Evolutionary conservation across 35 echinoderm and acorn worm genomes (phyloP).

Genomic region (Lytechinus pictus): DNA sequence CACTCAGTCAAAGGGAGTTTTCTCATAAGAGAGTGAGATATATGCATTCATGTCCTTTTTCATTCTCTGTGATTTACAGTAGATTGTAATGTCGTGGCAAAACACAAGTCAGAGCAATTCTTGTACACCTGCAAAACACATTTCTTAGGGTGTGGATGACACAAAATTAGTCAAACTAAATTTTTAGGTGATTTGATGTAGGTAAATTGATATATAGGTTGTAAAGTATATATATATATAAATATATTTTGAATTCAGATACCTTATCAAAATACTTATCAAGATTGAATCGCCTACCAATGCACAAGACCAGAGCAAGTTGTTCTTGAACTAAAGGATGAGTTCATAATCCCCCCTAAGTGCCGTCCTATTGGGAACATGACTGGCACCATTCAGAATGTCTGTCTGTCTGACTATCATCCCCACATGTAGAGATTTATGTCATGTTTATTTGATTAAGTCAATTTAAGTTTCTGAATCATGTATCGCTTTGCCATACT

Average conservation of each 20-base stretch:
- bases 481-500: not conserved
- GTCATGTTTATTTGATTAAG: not conserved
- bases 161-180: no score
- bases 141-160: no score
- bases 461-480: not conserved
- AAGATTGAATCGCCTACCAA: not conserved
- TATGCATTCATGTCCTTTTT: no score
- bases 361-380: not conserved
- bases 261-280: not conserved
- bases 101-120: not conserved
- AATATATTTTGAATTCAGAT: not conserved
- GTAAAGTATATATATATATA: not conserved
- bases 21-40: no score
- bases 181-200: not conserved
- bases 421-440: conserved; percentile 9
- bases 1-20: no score
- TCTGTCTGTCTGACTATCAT: not conserved
- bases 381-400: not conserved
- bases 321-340: not conserved
- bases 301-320: not conserved
- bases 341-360: not conserved
- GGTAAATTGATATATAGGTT: not conserved
- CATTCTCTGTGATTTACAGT: no score
- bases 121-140: not conserved
- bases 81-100: no score